phyloP scores from a whole-genome alignment of 2,797 vertebrate species.

The Naso thynnoides region DNA sequence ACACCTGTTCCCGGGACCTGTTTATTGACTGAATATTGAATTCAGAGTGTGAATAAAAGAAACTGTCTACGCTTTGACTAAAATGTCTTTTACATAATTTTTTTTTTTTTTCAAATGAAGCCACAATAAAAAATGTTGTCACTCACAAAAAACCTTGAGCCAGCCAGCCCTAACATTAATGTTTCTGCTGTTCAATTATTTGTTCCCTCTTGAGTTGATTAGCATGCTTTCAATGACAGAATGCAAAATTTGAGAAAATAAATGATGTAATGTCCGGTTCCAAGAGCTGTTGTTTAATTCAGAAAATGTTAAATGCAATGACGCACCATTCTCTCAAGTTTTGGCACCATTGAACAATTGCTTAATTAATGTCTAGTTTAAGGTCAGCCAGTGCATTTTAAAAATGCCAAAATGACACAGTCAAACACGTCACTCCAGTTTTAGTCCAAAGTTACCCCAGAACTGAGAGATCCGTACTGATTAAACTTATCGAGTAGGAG shows the following conservation, averaged over 20 bases:
- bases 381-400: slow-evolving; percentile 21
- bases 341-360: not conserved
- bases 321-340: not conserved
- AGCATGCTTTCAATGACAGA: slow-evolving; percentile 18
- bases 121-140: not conserved
- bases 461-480: slow-evolving; percentile 18
- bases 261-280: slow-evolving; percentile 17
- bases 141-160: not conserved
- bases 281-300: slow-evolving; percentile 8
- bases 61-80: not conserved
- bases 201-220: slow-evolving; percentile 5
- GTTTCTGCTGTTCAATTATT: not conserved
- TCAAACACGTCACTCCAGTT: slow-evolving; percentile 1
- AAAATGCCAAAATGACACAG: slow-evolving; percentile 21
- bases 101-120: slow-evolving; percentile 1
- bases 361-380: not conserved
- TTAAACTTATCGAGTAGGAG: not conserved
- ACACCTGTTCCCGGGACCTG: not conserved
- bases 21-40: slow-evolving; percentile 5
- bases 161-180: slow-evolving; percentile 2
- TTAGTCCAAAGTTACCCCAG: slow-evolving; percentile 14
- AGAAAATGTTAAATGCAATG: slow-evolving; percentile 27
- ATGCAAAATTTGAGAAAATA: slow-evolving; percentile 9
- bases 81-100: not conserved
- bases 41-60: slow-evolving; percentile 1